phyloP scores from a whole-genome alignment of 53 echinoderm and acorn worm species.

The Stichopus horrens region DNA sequence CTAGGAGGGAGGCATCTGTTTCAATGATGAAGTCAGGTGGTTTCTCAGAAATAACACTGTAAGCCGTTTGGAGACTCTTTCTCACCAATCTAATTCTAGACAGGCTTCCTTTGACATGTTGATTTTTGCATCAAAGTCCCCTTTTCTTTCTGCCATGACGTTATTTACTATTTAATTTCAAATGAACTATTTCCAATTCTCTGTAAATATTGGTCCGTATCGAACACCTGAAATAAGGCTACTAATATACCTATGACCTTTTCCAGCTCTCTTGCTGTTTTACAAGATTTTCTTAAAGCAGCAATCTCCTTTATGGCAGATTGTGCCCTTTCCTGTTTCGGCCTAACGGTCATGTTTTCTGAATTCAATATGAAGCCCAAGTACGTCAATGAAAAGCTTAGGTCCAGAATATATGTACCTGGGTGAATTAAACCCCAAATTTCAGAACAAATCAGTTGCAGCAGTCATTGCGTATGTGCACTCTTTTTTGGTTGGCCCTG shows the following conservation, averaged over 20 bases:
- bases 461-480: conserved; percentile 8
- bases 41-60: conserved; percentile 13
- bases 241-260: conserved; percentile 6
- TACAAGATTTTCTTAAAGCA: not conserved
- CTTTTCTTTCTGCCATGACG: conserved; percentile 1
- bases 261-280: conserved; percentile 26
- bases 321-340: conserved; percentile 27
- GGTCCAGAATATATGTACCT: conserved; percentile 40
- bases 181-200: conserved; percentile 19
- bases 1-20: conserved; percentile 44
- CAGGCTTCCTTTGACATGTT: conserved; percentile 6
- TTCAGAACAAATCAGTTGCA: conserved; percentile 14
- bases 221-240: conserved; percentile 18
- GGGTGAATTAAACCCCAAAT: conserved; percentile 49
- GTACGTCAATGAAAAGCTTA: not conserved
- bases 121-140: conserved; percentile 1
- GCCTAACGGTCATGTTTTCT: conserved; percentile 30
- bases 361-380: conserved; percentile 50
- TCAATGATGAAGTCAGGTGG: not conserved
- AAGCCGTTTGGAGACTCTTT: conserved; percentile 1
- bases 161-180: not conserved
- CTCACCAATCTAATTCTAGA: not conserved
- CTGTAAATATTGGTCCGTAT: conserved; percentile 29
- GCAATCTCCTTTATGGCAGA: conserved; percentile 1
- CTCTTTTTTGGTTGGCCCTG: conserved; percentile 25